Evolutionary conservation across 2,888 invertebrate species (phyloP), one percentile per base, ranked within the genome.

Genomic region (Dromius quadrimaculatus): DNA sequence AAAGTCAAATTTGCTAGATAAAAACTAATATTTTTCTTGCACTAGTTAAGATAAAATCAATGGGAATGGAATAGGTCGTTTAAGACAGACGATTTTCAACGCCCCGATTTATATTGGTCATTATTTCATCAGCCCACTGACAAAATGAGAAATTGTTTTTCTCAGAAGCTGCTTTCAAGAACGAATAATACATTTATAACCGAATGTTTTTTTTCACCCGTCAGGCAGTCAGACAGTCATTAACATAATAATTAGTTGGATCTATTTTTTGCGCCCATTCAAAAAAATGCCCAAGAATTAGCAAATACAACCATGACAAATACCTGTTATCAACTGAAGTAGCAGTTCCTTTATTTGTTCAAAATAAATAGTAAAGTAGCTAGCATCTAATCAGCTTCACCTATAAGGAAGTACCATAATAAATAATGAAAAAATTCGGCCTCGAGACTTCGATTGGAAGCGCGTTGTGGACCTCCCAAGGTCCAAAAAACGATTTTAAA

Each of bases 401-500:
- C 50, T 54, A 54, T 54, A 54, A 54, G 50, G 50, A 54, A 54
- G 50, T 54, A 2, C 13, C 15, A 23, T 54, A 54, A 54, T 54
- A 54, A 54, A 32, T 54, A 54, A 28, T 54, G 50, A 54, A 54
- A 54, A 54, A 54, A 54, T 54, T 54, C 50, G 50, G 28, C 50
- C 50, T 54, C 50, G 28, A 47, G 47, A 47, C 20, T 20, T 13
- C 19, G 47, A 47, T 20, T 47, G 23, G 45, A 19, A 47, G 47
- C 20, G 8, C 20, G 19, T 47, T 22, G 19, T n/a, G 22, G 47
- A 47, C 47, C 47, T 47, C 47, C 47, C 47, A 47, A 47, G 47
- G 47, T 47, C 47, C 47, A 28, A 28, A 28, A 28, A 28, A 28
- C 28, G 28, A 11, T 11, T 41, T 11, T 11, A 41, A 41, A 11